These are phyloP conservation scores for Atopsyche davidsoni DNA, from an alignment of 1,140 invertebrate genomes.

Conservation along the genomic window DNA sequence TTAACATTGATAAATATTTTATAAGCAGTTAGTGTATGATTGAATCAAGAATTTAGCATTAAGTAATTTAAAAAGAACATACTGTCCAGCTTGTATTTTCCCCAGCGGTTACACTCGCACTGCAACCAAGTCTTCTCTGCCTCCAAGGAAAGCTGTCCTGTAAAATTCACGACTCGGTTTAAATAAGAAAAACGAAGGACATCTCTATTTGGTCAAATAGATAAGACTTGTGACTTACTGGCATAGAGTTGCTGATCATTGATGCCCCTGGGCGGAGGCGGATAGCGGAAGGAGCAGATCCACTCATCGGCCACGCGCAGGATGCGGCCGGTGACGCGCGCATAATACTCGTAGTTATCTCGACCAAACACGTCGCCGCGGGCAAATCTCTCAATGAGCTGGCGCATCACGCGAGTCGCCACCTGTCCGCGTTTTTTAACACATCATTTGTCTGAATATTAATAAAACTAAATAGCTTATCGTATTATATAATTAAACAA, in stretches of 20 bases:
- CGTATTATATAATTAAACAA: conserved; percentile 7
- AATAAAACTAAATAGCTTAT: conserved; percentile 15
- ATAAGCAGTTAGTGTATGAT: background rate
- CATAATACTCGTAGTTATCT: conserved; percentile 97
- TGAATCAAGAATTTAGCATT: background rate
- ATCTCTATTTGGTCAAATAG: background rate
- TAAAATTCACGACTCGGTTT: conserved; percentile 34
- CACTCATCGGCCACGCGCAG: conserved; percentile 89
- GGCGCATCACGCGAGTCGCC: conserved; percentile 90
- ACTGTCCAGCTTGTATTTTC: conserved; percentile 76
- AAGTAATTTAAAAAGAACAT: conserved; percentile 37
- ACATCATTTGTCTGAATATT: background rate
- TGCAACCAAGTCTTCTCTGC: conserved; percentile 83
- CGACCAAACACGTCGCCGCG: conserved; percentile 90
- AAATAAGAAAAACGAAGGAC: background rate
- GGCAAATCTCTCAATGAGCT: conserved; percentile 95
- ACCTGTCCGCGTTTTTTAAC: conserved; percentile 60
- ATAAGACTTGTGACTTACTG: conserved; percentile 57
- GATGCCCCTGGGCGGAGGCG: conserved; percentile 62
- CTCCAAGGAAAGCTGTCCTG: conserved; percentile 78
- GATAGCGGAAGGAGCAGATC: conserved; percentile 90
- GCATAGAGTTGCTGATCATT: conserved; percentile 57
- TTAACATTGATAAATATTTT: too few relatives aligned
- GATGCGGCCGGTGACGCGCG: conserved; percentile 86
- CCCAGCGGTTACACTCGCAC: conserved; percentile 80